Evolutionary conservation across 2,797 vertebrate genomes (phyloP), one percentile per base, ranked within the genome.

Genomic region (Betta splendens): DNA sequence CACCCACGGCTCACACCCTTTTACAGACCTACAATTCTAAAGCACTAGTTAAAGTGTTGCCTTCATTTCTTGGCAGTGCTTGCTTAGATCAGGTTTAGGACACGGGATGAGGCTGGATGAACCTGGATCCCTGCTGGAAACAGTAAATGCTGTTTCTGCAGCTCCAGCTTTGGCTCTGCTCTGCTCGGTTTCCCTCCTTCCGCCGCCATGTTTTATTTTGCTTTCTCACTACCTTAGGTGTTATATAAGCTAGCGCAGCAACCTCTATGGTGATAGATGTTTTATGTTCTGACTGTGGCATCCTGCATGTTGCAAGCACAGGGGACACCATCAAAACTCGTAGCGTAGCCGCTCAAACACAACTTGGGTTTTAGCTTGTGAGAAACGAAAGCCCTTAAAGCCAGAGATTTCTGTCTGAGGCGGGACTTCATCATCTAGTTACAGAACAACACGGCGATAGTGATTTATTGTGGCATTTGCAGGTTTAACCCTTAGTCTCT

Each of bases 111-210:
- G 88, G 84, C 87, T 85, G 80, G 83, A 89, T 84, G 88, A 89
- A 89, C 90, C 89, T 92, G 92, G 87, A 93, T 93, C 91, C 88
- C 85, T 89, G 88, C 90, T 87, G 86, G 89, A 93, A 92, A 91
- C 91, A 89, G 89, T 85, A 89, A 87, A 84, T 36, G 77, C 77
- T 87, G 87, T 91, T 92, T 91, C 81, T 88, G 91, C 91, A 80
- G 79, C 79, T 85, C 85, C 75, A 85, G 78, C 88, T 87, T 90
- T 89, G 66, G 86, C 87, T 77, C 85, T 84, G 86, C 88, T 87
- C 84, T 88, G 77, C 85, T 89, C 83, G 51, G 82, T 75, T 80
- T 85, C 76, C 84, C 81, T 87, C 80, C 78, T 76, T 85, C 85
- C 35, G 81, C 86, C 84, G 88, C 84, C 85, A 84, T 89, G 79